Conservation (phyloP, 2,113 vertebrate species). For the Monarcha castaneiventris region DNA sequence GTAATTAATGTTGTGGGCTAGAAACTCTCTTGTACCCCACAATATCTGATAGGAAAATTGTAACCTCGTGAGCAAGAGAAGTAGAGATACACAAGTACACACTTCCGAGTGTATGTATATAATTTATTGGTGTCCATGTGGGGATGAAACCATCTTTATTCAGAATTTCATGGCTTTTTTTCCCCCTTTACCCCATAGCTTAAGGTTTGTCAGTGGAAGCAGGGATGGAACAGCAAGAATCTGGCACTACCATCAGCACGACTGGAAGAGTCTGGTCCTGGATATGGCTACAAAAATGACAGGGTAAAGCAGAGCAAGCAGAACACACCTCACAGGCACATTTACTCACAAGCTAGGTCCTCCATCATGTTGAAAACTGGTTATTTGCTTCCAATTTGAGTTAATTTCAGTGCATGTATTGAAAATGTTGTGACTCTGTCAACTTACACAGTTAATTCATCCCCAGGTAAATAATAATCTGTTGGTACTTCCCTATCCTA, state of each 20-base stretch:
- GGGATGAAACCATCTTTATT: neutral
- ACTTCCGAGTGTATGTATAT: neutral
- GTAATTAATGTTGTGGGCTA: conserved; percentile 33
- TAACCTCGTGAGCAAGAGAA: neutral
- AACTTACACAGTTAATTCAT: neutral
- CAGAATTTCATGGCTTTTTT: neutral
- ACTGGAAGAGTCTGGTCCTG: conserved; percentile 89
- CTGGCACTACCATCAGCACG: conserved; percentile 95
- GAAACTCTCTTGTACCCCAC: neutral
- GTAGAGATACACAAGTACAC: neutral
- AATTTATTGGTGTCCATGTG: neutral
- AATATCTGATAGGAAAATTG: conserved; percentile 2
- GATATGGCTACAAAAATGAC: conserved; percentile 91
- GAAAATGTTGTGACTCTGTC: fast-evolving
- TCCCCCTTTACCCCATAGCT: conserved; percentile 62
- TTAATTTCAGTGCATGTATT: neutral
- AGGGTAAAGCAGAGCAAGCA: conserved; percentile 77
- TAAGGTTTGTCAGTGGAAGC: conserved; percentile 97
- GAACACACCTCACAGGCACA: neutral
- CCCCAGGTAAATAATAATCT: neutral
- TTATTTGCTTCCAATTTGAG: neutral
- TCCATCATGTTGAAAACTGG: neutral
- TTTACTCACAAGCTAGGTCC: neutral
- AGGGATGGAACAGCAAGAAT: conserved; percentile 93
- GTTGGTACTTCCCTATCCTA: neutral